phyloP scores from a whole-genome alignment of 2,113 vertebrate genomes.

The Lipophrys pholis region DNA sequence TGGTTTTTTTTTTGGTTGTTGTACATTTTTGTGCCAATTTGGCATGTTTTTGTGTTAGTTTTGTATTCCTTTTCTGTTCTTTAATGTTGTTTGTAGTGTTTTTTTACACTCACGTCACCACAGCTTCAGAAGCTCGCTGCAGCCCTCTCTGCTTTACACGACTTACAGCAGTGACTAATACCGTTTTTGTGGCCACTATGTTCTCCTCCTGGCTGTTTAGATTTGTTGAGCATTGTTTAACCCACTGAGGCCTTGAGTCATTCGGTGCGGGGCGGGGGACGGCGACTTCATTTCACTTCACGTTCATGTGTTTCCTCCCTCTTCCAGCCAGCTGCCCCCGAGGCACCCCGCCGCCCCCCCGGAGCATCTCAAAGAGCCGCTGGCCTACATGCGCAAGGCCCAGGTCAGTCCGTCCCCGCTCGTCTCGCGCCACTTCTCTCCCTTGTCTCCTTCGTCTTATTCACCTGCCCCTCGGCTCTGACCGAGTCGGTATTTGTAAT shows the following conservation, averaged over 20 bases:
- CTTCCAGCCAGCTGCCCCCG: constrained; percentile 86
- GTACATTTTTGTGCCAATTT: too few relatives aligned
- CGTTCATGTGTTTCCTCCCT: too few relatives aligned
- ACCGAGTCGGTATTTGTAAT: background rate
- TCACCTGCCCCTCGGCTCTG: background rate
- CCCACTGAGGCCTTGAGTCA: constrained; percentile 46
- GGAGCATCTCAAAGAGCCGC: constrained; percentile 94
- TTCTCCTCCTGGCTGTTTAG: constrained; percentile 65
- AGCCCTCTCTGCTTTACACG: constrained; percentile 5
- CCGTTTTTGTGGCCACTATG: constrained; percentile 10
- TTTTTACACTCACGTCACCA: too few relatives aligned
- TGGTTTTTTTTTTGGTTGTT: too few relatives aligned
- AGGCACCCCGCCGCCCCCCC: constrained; percentile 86
- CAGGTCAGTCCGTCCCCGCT: constrained; percentile 87
- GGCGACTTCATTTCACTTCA: too few relatives aligned
- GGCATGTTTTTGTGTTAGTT: too few relatives aligned
- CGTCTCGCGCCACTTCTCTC: constrained; percentile 53
- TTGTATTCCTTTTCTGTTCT: too few relatives aligned
- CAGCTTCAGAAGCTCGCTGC: too few relatives aligned
- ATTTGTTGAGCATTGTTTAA: constrained; percentile 54
- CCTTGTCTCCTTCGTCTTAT: background rate
- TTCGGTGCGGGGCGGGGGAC: constrained; percentile 31
- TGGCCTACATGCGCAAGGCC: constrained; percentile 96
- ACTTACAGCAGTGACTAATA: constrained; percentile 49
- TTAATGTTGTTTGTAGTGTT: too few relatives aligned